Percentiles rank a stretch among this genome's conserved stretches.
phyloP scores from a whole-genome alignment of 2,797 vertebrate genomes.

The Allobates femoralis region DNA sequence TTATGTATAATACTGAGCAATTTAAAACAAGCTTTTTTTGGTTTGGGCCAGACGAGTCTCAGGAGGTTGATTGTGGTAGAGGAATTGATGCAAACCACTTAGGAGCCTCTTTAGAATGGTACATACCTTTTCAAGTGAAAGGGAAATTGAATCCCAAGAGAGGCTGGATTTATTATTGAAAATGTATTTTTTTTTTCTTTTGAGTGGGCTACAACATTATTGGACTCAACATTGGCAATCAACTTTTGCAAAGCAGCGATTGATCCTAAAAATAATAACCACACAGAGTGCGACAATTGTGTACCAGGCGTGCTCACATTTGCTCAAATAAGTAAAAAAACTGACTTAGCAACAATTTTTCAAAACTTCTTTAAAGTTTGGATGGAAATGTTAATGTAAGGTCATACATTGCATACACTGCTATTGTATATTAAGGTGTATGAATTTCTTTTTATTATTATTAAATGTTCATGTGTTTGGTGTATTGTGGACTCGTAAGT shows the following conservation, averaged over 20 bases:
- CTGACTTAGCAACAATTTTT: constrained; percentile 21
- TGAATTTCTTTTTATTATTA: background rate
- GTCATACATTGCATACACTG: too few species aligned
- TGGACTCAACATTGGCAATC: constrained; percentile 62
- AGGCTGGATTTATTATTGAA: constrained; percentile 59
- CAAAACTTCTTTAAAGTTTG: constrained; percentile 18
- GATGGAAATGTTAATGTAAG: too few species aligned
- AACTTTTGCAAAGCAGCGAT: constrained; percentile 55
- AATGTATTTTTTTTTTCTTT: constrained; percentile 60
- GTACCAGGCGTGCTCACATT: background rate
- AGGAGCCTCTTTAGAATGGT: constrained; percentile 54
- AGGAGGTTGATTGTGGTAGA: constrained; percentile 63
- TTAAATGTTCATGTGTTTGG: background rate
- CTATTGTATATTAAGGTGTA: too few species aligned
- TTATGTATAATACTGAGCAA: constrained; percentile 43
- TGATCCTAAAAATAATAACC: constrained; percentile 62
- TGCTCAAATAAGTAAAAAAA: constrained; percentile 24
- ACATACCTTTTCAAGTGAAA: constrained; percentile 60
- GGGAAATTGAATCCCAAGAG: constrained; percentile 63
- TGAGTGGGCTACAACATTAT: constrained; percentile 56
- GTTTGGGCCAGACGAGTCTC: constrained; percentile 51
- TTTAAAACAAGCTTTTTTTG: constrained; percentile 53
- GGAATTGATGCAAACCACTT: constrained; percentile 60
- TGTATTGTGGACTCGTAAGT: background rate
- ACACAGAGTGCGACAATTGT: background rate